Conservation (phyloP, 1,140 invertebrate species). For the Thalassaphorura encarpata region DNA sequence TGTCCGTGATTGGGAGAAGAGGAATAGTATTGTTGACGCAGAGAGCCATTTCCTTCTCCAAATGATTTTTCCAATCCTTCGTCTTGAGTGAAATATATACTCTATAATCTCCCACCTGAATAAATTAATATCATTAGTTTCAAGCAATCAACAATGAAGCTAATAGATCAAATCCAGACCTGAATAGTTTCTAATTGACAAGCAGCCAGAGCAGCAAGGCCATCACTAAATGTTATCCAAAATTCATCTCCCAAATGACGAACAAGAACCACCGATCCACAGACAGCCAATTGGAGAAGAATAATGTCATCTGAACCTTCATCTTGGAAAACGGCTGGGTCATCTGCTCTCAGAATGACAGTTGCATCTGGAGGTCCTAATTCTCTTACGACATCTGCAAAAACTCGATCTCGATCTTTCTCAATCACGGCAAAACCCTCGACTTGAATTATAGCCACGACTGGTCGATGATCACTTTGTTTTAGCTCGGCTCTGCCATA, state of each 20-base stretch:
- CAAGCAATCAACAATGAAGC: conserved; percentile 30
- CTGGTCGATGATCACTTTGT: conserved; percentile 95
- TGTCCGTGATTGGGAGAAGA: conserved; percentile 39
- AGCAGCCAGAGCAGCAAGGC: conserved; percentile 68
- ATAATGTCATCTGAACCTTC: conserved; percentile 61
- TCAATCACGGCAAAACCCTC: conserved; percentile 70
- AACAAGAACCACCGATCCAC: conserved; percentile 78
- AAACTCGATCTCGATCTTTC: conserved; percentile 58
- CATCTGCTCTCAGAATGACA: conserved; percentile 54
- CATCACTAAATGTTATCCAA: conserved; percentile 80
- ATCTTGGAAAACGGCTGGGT: conserved; percentile 45
- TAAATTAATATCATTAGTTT: conserved; percentile 1
- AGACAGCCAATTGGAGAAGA: conserved; percentile 58
- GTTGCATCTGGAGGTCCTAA: conserved; percentile 93
- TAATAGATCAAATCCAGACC: conserved; percentile 27
- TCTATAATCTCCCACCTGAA: conserved; percentile 54
- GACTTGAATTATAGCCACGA: conserved; percentile 79
- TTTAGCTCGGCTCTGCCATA: conserved; percentile 91
- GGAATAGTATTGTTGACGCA: conserved; percentile 73
- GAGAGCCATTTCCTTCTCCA: conserved; percentile 68
- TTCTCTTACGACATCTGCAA: conserved; percentile 72
- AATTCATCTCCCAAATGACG: conserved; percentile 80
- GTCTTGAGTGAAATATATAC: conserved; percentile 69
- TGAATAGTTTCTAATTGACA: conserved; percentile 38
- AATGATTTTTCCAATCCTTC: conserved; percentile 65